These are phyloP conservation scores for Ganaspis brasiliensis DNA, from an alignment of 2,888 invertebrate species.

Conservation along the genomic window DNA sequence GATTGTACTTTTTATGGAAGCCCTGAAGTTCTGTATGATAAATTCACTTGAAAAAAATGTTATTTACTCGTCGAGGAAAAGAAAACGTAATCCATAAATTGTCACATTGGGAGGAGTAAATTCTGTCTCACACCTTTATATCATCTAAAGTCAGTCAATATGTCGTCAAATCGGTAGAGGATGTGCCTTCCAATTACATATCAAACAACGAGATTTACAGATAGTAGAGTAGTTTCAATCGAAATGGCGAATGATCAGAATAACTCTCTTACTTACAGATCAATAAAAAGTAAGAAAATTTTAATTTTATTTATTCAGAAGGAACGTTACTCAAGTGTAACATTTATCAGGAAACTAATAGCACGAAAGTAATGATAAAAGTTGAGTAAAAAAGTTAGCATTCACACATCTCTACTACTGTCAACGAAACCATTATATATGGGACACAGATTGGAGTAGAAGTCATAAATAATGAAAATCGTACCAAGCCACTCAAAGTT, in stretches of 20 bases:
- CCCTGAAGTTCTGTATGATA: background rate
- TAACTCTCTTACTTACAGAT: background rate
- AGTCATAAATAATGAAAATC: background rate
- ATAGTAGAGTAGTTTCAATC: constrained; percentile 25
- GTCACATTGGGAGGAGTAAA: background rate
- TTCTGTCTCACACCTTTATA: too few relatives aligned
- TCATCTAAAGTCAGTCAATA: background rate
- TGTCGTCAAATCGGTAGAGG: background rate
- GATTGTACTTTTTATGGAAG: background rate
- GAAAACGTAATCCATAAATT: background rate
- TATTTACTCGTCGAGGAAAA: background rate
- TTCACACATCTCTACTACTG: constrained; percentile 3
- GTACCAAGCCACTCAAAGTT: constrained; percentile 3
- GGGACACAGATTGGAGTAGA: constrained; percentile 1
- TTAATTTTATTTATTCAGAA: background rate
- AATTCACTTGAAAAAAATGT: background rate
- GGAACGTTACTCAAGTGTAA: background rate
- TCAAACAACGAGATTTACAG: constrained; percentile 24
- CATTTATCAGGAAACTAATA: background rate
- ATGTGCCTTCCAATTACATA: constrained; percentile 14
- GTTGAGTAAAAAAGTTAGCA: background rate
- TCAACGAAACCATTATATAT: constrained; percentile 32
- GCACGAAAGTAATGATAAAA: background rate
- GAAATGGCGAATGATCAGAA: constrained; percentile 24
- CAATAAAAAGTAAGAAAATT: too few relatives aligned